phyloP scores from a whole-genome alignment of 1,140 invertebrate species.

The Brachionus rotundiformis region DNA sequence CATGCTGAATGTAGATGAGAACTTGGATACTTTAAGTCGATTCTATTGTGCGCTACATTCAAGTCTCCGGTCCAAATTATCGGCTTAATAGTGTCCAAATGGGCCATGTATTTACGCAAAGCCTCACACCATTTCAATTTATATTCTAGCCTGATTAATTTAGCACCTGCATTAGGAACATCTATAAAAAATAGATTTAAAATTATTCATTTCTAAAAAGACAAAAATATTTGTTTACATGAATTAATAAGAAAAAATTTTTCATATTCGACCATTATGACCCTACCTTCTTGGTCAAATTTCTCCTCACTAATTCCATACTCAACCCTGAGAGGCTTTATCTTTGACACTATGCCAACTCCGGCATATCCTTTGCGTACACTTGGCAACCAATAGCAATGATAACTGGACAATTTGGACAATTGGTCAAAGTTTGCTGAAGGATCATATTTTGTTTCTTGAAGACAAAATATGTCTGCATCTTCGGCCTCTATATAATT shows the following conservation, averaged over 20 bases:
- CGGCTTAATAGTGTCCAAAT: slow-evolving; percentile 61
- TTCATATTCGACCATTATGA: slow-evolving; percentile 93
- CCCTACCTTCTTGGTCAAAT: slow-evolving; percentile 78
- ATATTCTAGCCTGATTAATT: slow-evolving; percentile 81
- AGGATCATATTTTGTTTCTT: slow-evolving; percentile 86
- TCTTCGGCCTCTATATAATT: slow-evolving; percentile 77
- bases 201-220: slow-evolving; percentile 47
- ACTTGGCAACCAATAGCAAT: slow-evolving; percentile 63
- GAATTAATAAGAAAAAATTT: slow-evolving; percentile 80
- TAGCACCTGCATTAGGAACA: slow-evolving; percentile 76
- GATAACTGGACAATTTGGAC: slow-evolving; percentile 58
- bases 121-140: slow-evolving; percentile 82
- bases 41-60: slow-evolving; percentile 93
- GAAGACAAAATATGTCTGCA: slow-evolving; percentile 88
- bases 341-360: slow-evolving; percentile 81
- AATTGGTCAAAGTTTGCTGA: slow-evolving; percentile 78
- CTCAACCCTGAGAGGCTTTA: slow-evolving; percentile 77
- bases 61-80: slow-evolving; percentile 81
- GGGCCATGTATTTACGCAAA: slow-evolving; percentile 73
- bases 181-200: slow-evolving; percentile 62
- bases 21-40: slow-evolving; percentile 91
- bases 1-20: slow-evolving; percentile 85
- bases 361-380: slow-evolving; percentile 87
- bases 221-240: slow-evolving; percentile 59
- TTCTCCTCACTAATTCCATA: slow-evolving; percentile 74